Evolutionary conservation across 2,113 vertebrate species (phyloP).

Genomic region (Barnardius zonarius): DNA sequence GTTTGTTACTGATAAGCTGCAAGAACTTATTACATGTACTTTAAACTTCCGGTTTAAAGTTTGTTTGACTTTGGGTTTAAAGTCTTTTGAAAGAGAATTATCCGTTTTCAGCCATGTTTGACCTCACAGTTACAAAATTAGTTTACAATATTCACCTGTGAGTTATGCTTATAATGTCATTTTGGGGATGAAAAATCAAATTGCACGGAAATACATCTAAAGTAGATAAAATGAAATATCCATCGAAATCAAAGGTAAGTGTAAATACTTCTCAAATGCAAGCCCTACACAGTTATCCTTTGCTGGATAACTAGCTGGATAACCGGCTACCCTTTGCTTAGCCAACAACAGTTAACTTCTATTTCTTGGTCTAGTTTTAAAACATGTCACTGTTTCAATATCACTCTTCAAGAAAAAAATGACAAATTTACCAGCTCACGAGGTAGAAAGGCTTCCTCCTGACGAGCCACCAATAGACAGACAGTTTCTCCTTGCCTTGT

Average conservation of each 20-base stretch:
- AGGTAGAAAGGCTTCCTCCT: constrained; percentile 90
- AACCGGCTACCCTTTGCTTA: neutral
- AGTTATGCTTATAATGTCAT: constrained; percentile 41
- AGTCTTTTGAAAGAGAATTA: constrained; percentile 14
- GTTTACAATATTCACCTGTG: constrained; percentile 1
- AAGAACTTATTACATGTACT: neutral
- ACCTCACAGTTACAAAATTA: constrained; percentile 20
- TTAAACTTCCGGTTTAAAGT: neutral
- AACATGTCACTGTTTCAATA: neutral
- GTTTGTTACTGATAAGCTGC: neutral
- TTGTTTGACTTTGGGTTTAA: neutral
- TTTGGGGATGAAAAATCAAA: constrained; percentile 50
- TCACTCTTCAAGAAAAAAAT: neutral
- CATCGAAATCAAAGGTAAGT: neutral
- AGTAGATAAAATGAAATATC: constrained; percentile 1
- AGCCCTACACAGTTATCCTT: neutral
- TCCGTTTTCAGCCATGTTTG: constrained; percentile 13
- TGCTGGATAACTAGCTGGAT: neutral
- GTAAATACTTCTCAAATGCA: neutral
- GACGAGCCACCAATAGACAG: constrained; percentile 84
- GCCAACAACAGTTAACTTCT: neutral
- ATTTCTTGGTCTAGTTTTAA: neutral
- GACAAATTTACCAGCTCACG: constrained; percentile 89
- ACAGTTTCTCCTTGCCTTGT: constrained; percentile 92
- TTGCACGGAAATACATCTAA: constrained; percentile 24